A percentile compares a stretch with the other conserved stretches of the same genome.
These are phyloP conservation scores for Brotula barbata DNA, from an alignment of 2,797 vertebrate genomes.

Conservation along the genomic window DNA sequence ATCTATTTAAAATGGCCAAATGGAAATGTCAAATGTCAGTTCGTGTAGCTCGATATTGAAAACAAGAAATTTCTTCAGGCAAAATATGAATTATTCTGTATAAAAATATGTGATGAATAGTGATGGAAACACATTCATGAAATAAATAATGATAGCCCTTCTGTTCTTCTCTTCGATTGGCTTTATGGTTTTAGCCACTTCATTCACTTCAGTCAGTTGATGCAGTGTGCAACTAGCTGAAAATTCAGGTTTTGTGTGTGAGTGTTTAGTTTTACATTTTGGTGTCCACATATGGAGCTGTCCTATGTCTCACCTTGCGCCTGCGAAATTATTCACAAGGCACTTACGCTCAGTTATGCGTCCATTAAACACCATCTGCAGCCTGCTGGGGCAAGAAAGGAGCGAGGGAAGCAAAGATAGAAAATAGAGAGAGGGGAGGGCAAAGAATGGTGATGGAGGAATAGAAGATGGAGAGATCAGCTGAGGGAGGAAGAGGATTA, in stretches of 20 bases:
- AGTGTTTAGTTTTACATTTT: background rate
- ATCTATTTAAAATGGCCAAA: no score
- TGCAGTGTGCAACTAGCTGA: background rate
- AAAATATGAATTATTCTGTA: no score
- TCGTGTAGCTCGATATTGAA: no score
- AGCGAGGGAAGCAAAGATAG: slow-evolving; percentile 4
- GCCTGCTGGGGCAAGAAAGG: slow-evolving; percentile 40
- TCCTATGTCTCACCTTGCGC: slow-evolving; percentile 63
- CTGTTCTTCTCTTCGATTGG: background rate
- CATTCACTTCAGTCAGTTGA: background rate
- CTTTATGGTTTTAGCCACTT: background rate
- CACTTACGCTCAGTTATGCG: slow-evolving; percentile 62
- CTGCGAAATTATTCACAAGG: slow-evolving; percentile 68
- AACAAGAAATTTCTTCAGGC: no score
- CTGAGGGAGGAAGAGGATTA: slow-evolving; percentile 26
- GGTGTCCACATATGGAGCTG: slow-evolving; percentile 36
- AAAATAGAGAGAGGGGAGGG: slow-evolving; percentile 4
- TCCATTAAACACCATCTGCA: slow-evolving; percentile 70
- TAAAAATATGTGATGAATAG: no score
- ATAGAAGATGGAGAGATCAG: slow-evolving; percentile 9
- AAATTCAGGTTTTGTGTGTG: background rate
- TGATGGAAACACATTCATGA: no score
- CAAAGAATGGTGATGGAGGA: background rate
- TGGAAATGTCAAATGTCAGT: no score
- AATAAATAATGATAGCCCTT: background rate